Base-by-base conservation (phyloP, 2,113 vertebrate genomes). In the Gobiocypris rarus region DNA sequence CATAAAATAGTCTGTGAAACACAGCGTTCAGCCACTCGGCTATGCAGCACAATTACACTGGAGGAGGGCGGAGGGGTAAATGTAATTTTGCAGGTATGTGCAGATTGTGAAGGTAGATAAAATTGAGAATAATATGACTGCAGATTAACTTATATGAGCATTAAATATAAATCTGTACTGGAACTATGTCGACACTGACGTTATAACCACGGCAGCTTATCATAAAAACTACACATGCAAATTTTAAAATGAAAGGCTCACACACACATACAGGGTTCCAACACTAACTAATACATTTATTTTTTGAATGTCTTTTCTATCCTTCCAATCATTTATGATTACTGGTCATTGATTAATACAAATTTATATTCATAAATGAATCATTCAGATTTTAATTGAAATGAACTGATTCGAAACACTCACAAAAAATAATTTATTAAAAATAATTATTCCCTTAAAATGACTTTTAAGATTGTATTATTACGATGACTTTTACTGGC, bases 1-100 rank as follows among this genome's bases (percentile, higher is more conserved):
- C 61, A 81, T 67, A 81, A 67, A 81, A 81, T n/a, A 80, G 43
- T 81, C 43, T 80, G 59, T 80, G 58, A 80, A 80, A 80, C n/a
- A 3, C 67, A 78, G 43, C 14, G 0, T 81, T 65, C 43, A 81
- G 61, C 15, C 43, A 81, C 26, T 67, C 1, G 28, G 43, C 43
- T 79, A 38, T 81, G 11, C 15, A 81, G 78, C 26, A 34, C 43
- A 81, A 67, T 67, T 81, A 67, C 26, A n/a, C 41, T 15, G 61
- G 17, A 45, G 43, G 61, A 52, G 43, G 61, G 61, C 9, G 41
- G n/a, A 15, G 41, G 75, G 34, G 28, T 54, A 38, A 11, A 61
- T 61, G 43, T 50, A 81, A 67, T 50, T 81, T 48, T 67, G 17
- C 61, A 81, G 59, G 78, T 67, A 81, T 67, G 61, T 52, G 59